A percentile compares a stretch with the other conserved stretches of the same genome.
Evolutionary conservation across 2,888 invertebrate genomes (phyloP).

Genomic region (Acanthosepion pharaonis): DNA sequence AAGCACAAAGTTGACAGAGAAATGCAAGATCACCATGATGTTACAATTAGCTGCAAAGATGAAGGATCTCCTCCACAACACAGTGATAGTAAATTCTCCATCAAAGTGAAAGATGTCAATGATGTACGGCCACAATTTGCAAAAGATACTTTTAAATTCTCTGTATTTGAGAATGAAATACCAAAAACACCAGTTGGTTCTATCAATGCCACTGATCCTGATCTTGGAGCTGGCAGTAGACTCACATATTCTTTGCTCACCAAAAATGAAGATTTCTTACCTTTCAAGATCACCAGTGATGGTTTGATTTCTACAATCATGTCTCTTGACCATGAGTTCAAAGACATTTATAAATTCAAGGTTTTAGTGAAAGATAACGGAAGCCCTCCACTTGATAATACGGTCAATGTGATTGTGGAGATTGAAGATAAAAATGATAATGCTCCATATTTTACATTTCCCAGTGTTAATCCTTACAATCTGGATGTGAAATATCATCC

Average conservation of each 20-base stretch:
- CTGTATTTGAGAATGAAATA: conserved; percentile 53
- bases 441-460: conserved; percentile 59
- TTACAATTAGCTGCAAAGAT: conserved; percentile 57
- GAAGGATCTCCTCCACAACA: conserved; percentile 52
- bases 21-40: conserved; percentile 50
- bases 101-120: conserved; percentile 56
- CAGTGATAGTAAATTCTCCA: conserved; percentile 53
- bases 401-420: conserved; percentile 57
- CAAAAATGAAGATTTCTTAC: conserved; percentile 51
- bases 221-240: conserved; percentile 55
- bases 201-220: conserved; percentile 60
- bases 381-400: conserved; percentile 50
- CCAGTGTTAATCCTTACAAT: conserved; percentile 57
- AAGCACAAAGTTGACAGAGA: conserved; percentile 56
- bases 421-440: conserved; percentile 64
- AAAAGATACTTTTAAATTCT: conserved; percentile 50
- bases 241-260: conserved; percentile 54
- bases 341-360: conserved; percentile 49
- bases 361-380: conserved; percentile 53
- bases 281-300: conserved; percentile 54
- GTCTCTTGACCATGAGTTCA: conserved; percentile 61
- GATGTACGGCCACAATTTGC: conserved; percentile 56
- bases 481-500: conserved; percentile 56
- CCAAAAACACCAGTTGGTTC: conserved; percentile 52
- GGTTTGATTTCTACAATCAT: conserved; percentile 58